Evolutionary conservation across 2,113 vertebrate species (phyloP), one percentile per base, ranked within the genome.

Genomic region (Tricholaema leucomelas): DNA sequence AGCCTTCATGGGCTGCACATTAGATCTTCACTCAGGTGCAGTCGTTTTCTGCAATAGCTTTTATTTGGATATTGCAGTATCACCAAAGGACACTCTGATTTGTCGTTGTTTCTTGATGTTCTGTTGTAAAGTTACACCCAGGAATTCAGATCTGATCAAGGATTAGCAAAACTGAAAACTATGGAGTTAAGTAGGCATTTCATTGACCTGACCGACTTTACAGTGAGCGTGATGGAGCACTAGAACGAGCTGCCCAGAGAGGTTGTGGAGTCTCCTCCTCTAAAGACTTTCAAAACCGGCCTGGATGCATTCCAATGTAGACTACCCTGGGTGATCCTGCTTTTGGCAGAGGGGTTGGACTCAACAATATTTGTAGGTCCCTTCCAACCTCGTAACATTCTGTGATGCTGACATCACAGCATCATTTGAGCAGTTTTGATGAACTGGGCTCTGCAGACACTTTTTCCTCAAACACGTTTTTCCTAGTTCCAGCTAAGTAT

Each of bases 381-480:
- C 16, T 44, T 18, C 42, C 42, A 44, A 44, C 42, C 42, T 44
- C 17, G 4, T 44, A 44, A 18, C 42, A 44, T 44, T 44, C 42
- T 44, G 15, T 44, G 42, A 44, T 44, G 44, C 71, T 87, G 52
- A 85, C 23, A 31, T 82, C 63, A 78, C 31, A 93, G 27, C 74
- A 85, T 61, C 31, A 77, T 92, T 93, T 88, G 38, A 91, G 59
- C 40, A 79, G 77, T 76, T 92, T 93, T 87, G 44, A 56, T 65
- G 60, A 88, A 58, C 63, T 79, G 50, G 5, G 46, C 33, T 87
- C 16, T 85, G 23, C 17, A 75, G 40, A 80, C 38, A 66, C 25
- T 83, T 87, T 77, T 94, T 50, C 25, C 24, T 83, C 59, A 78
- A 91, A 88, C 78, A 72, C 19, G 28, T 35, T 66, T 77, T 61